Conservation (phyloP, 2,113 vertebrate species). For the Dolichallabes microphthalmus region DNA sequence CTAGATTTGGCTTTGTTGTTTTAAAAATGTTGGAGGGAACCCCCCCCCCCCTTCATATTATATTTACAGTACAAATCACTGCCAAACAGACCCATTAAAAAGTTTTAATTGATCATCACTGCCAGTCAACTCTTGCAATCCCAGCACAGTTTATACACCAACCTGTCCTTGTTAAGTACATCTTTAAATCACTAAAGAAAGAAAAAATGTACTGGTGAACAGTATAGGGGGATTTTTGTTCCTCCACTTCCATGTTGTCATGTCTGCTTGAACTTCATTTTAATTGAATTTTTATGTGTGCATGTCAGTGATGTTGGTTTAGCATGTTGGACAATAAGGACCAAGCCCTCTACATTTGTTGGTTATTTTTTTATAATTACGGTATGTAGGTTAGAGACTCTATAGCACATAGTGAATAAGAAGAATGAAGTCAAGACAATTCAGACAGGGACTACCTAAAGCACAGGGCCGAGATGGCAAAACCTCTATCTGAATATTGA, state of each 20-base stretch:
- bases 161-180: not conserved
- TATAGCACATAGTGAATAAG: constrained; percentile 11
- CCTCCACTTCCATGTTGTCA: constrained; percentile 1
- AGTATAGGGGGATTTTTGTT: constrained; percentile 25
- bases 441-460: not conserved
- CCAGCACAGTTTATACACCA: not conserved
- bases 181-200: constrained; percentile 24
- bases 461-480: not conserved
- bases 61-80: not conserved
- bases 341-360: not conserved
- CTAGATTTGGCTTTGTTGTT: not conserved
- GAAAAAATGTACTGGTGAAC: constrained; percentile 35
- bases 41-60: not conserved
- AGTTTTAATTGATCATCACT: not conserved
- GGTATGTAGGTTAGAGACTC: not conserved
- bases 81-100: not conserved
- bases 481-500: not conserved
- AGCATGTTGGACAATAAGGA: not conserved
- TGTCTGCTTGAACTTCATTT: not conserved
- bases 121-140: not conserved
- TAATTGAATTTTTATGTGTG: not conserved
- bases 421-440: not conserved
- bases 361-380: not conserved
- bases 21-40: not conserved
- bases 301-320: not conserved